Evolutionary conservation across 2,113 vertebrate species (phyloP).

Genomic region (Pomatostomus ruficeps): DNA sequence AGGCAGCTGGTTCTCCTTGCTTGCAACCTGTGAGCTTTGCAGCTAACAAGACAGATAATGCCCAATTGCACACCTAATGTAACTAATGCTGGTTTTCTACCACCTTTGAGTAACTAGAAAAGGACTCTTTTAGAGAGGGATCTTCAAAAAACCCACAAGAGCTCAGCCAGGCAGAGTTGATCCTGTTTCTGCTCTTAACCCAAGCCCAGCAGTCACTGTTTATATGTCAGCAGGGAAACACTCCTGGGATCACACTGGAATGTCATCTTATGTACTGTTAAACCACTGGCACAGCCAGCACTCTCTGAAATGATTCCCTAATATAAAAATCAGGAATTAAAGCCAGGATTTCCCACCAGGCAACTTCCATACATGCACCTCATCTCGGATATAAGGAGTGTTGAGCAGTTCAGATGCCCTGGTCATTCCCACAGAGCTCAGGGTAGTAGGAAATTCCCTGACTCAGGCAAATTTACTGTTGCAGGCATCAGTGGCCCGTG

Average conservation of each 20-base stretch:
- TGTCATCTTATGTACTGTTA: neutral
- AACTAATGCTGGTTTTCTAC: neutral
- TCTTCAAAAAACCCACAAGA: neutral
- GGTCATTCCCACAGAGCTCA: neutral
- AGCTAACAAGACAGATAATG: neutral
- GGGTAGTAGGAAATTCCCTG: neutral
- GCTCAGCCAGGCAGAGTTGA: neutral
- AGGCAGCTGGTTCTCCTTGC: neutral
- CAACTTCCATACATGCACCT: neutral
- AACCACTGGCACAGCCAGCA: neutral
- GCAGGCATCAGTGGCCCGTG: neutral
- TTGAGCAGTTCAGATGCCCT: neutral
- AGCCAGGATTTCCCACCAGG: neutral
- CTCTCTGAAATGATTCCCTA: neutral
- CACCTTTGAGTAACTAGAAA: neutral
- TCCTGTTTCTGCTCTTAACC: neutral
- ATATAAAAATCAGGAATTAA: neutral
- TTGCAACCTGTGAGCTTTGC: neutral
- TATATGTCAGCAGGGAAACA: neutral
- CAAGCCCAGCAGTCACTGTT: neutral
- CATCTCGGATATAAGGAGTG: rapidly evolving
- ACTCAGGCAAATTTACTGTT: neutral
- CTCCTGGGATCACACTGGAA: neutral
- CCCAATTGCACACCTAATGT: neutral
- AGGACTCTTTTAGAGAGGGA: neutral